phyloP scores from a whole-genome alignment of 2,797 vertebrate species.

The Ciconia nigra region DNA sequence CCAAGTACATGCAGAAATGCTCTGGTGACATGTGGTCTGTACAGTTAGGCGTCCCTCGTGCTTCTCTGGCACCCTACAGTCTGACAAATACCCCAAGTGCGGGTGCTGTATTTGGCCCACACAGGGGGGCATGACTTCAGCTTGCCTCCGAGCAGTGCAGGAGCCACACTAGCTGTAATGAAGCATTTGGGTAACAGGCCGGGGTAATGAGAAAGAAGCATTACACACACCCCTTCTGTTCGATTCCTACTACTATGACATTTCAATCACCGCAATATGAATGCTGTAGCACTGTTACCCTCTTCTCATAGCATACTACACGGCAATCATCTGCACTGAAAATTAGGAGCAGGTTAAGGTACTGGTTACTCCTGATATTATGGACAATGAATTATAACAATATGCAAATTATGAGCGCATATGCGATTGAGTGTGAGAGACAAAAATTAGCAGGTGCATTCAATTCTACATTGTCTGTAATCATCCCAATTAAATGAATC shows the following conservation, averaged over 20 bases:
- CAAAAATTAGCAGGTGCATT: background rate
- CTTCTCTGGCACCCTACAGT: background rate
- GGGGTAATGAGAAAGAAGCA: background rate
- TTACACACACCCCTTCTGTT: background rate
- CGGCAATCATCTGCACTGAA: background rate
- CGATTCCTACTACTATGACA: accelerated
- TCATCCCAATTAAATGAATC: background rate
- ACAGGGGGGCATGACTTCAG: background rate
- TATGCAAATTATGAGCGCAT: background rate
- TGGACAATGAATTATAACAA: background rate
- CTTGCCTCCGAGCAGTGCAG: background rate
- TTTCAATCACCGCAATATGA: background rate
- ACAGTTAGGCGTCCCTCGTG: background rate
- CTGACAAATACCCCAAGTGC: background rate
- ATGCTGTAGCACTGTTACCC: background rate
- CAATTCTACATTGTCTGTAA: background rate
- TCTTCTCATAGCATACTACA: background rate
- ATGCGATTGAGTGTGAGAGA: background rate
- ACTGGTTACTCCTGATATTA: background rate
- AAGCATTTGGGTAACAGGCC: background rate
- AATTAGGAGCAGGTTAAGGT: background rate
- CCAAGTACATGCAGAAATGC: accelerated
- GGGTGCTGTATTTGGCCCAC: background rate
- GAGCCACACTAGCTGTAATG: background rate
- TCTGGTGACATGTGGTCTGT: background rate